Evolutionary conservation across 2,113 vertebrate species (phyloP), one percentile per base, ranked within the genome.

Genomic region (Caranx ignobilis): DNA sequence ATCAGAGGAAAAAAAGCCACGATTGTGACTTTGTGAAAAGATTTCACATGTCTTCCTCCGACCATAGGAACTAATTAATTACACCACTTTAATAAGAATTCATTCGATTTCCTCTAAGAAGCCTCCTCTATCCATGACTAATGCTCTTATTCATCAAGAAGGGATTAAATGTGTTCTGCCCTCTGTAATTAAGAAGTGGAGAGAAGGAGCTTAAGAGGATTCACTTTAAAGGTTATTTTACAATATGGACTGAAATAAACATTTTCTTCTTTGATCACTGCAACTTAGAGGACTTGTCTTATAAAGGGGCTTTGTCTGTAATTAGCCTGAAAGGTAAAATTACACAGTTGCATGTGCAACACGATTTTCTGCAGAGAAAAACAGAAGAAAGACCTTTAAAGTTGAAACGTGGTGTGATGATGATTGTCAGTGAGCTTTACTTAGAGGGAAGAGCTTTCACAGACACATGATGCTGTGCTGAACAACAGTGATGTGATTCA

Each of bases 121-220:
- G 76, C 80, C 56, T 87, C 69, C 69, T 63, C 75, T 83, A 52
- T 71, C 61, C 68, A 56, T 34, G 10, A 56, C 70, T 70, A 78
- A 87, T 84, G 75, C 82, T 85, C 43, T 56, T 84, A 87, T 92
- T 92, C 91, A 93, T 93, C 89, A 91, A 79, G 87, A 83, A 70
- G 55, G 90, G 88, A 93, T 94, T 93, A 93, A 88, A 89, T 57
- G 43, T 82, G 81, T 85, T 85, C 81, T 88, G 59, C 80, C 75
- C 60, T 75, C 70, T 84, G 90, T 92, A 92, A 94, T 93, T 91
- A 92, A 90, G 88, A 83, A 84, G 64, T 60, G 81, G 71, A 83
- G 86, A 54, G 59, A 83, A 43, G 47, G 69, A 67, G 88, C 80
- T 92, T 87, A 88, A 69, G 59, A 84, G 84, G 88, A 89, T 88